Base-by-base conservation (phyloP, 1,140 invertebrate species). In the Aethina tumida region DNA sequence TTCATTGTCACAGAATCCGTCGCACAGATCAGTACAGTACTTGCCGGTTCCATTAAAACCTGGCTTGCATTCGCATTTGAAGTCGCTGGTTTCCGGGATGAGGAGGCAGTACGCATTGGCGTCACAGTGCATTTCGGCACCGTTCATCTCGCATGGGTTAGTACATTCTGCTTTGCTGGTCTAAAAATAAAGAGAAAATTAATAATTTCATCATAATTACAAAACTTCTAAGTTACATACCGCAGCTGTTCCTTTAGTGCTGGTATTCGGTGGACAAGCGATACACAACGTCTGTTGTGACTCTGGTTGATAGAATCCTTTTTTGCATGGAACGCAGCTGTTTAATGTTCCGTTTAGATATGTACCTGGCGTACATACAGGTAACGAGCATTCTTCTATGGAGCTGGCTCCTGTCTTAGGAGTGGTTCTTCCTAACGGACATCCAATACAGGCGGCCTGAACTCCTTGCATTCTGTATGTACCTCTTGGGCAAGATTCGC, bases 281-380 rank as follows among this genome's bases (percentile, higher is more conserved):
- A 92, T 73, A 60, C 93, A 97, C 14, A 71, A 71, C 0, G 81
- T 87, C 55, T 96, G 90, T 55, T 94, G 89, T 0, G 81, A 74
- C 51, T 93, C 81, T 4, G 92, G 77, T 60, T 97, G 94, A 59
- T 94, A 98, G 29, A 78, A 92, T 41, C 91, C 91, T 55, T 90
- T 85, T 29, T 88, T 84, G 60, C 95, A 99, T 24, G 79, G 69
- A 14, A 84, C 66, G 59, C 95, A 98, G 41, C 79, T 78, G 57
- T 92, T 92, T 6, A 79, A 66, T 1, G 79, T 85, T 3, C 75
- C 77, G 59, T 94, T 90, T 32, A 96, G 69, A 59, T 84, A 93
- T 7, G 82, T 76, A 27, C 90, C 88, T 22, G 87, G 77, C 30
- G 74, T 75, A 60, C 84, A 94, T 27, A 88, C 85, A 5, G 84